Evolutionary conservation across 2,888 invertebrate species (phyloP).

Genomic region (Stegophylla sp.): DNA sequence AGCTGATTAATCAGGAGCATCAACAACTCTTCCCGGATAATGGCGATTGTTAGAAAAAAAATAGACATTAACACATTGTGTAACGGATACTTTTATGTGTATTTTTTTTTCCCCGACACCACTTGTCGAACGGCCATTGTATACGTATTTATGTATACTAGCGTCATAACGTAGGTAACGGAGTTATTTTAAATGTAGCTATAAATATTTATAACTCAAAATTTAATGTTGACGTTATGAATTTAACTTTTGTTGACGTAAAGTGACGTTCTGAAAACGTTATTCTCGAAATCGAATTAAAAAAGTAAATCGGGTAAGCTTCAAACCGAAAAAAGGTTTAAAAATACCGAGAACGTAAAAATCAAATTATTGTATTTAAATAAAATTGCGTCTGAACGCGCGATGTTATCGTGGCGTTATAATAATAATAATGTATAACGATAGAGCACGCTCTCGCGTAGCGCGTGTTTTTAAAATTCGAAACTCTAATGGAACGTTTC

Average conservation of each 20-base stretch:
- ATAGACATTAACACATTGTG: slow-evolving; percentile 8
- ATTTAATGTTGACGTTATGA: slow-evolving; percentile 3
- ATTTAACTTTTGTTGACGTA: no score
- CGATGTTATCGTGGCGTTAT: not conserved
- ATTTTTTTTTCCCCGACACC: slow-evolving; percentile 14
- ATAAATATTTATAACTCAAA: slow-evolving; percentile 31
- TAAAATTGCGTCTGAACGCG: no score
- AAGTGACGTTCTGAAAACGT: no score
- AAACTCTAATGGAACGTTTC: not conserved
- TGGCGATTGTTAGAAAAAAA: slow-evolving; percentile 7
- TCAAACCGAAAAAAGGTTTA: not conserved
- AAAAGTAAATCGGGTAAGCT: slow-evolving; percentile 14
- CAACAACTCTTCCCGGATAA: slow-evolving; percentile 10
- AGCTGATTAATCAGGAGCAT: not conserved
- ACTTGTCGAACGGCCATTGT: slow-evolving; percentile 11
- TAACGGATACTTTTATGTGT: slow-evolving; percentile 23
- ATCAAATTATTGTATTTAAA: no score
- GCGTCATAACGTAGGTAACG: no score
- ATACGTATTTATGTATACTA: slow-evolving; percentile 16
- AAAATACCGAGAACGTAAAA: not conserved
- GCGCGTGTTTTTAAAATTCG: not conserved
- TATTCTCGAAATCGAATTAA: not conserved
- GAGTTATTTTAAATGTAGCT: not conserved
- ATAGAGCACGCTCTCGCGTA: no score
- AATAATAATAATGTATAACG: not conserved